Conservation (phyloP, 1,140 invertebrate species). For the Heliothis virescens region DNA sequence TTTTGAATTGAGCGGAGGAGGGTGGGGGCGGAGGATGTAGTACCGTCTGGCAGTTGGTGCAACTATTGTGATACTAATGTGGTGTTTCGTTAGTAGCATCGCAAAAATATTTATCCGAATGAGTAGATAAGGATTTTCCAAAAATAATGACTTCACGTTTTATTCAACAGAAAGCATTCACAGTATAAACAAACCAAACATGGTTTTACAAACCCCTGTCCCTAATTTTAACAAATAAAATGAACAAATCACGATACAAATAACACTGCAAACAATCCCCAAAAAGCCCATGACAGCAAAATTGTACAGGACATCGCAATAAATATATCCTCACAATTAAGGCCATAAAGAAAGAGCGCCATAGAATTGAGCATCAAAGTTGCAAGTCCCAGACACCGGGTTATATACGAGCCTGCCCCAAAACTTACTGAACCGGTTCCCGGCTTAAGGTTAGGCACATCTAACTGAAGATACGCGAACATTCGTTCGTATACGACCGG, state of each 20-base stretch:
- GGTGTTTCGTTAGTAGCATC: too few species aligned
- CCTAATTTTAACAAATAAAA: neutral
- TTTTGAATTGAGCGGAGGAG: neutral
- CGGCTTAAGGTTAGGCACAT: conserved; percentile 3
- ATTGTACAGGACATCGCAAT: neutral
- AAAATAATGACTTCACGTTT: too few species aligned
- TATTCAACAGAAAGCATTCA: too few species aligned
- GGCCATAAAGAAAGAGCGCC: neutral
- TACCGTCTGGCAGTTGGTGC: too few species aligned
- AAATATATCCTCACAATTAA: neutral
- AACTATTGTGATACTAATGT: too few species aligned
- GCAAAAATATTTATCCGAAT: too few species aligned
- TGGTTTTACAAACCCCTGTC: too few species aligned
- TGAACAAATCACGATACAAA: neutral
- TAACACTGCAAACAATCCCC: neutral
- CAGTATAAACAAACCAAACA: too few species aligned
- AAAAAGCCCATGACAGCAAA: neutral
- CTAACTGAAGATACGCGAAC: conserved; percentile 10
- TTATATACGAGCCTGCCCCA: conserved; percentile 17
- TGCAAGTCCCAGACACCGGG: conserved; percentile 21
- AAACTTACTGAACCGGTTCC: conserved; percentile 28
- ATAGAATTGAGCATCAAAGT: conserved; percentile 7
- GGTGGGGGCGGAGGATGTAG: neutral
- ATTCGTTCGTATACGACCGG: neutral
- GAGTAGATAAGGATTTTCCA: too few species aligned